Evolutionary conservation across 1,140 invertebrate genomes (phyloP).

Genomic region (Monomorium pharaonis): DNA sequence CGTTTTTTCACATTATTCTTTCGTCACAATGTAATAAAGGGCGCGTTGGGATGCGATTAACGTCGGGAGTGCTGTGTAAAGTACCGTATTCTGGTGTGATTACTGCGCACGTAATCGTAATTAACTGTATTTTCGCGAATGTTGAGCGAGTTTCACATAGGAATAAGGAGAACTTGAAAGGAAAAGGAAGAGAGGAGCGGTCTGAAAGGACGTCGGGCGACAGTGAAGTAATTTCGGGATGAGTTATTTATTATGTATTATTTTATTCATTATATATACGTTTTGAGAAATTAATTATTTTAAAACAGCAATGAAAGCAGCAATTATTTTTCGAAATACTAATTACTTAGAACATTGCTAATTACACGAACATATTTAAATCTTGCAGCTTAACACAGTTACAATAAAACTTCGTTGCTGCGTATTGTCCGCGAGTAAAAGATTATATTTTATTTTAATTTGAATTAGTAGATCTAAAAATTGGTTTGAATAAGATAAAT

Average conservation of each 20-base stretch:
- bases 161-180: background rate
- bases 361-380: background rate
- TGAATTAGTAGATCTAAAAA: background rate
- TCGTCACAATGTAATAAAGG: slow-evolving; percentile 27
- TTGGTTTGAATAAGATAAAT: background rate
- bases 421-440: background rate
- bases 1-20: background rate
- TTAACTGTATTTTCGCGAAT: slow-evolving; percentile 6
- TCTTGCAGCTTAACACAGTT: background rate
- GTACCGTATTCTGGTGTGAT: slow-evolving; percentile 27
- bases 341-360: background rate
- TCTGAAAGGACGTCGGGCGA: background rate
- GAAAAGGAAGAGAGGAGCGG: background rate
- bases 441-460: slow-evolving; percentile 10
- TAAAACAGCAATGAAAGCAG: background rate
- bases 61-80: slow-evolving; percentile 9
- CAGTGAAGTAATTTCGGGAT: background rate
- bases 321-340: background rate
- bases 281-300: slow-evolving; percentile 5
- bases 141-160: background rate
- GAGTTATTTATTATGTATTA: background rate
- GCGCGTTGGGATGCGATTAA: slow-evolving; percentile 5
- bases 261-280: background rate
- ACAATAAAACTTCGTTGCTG: background rate
- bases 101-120: slow-evolving; percentile 23